Base-by-base conservation (phyloP, 2,888 invertebrate genomes). In the Pherbina coryleti region DNA sequence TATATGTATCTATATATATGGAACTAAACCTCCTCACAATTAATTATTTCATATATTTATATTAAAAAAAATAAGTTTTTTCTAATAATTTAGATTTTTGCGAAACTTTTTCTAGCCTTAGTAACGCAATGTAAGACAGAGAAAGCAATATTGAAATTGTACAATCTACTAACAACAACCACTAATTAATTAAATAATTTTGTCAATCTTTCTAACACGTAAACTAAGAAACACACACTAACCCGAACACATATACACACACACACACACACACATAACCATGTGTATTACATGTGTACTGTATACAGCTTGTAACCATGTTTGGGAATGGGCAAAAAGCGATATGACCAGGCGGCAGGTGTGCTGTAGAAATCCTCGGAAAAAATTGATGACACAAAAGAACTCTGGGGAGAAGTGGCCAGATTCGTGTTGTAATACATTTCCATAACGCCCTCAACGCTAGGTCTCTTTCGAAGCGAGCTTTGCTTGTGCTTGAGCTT, bases 281-380 rank as follows among this genome's bases (percentile, higher is more conserved):
- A 64, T 51, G 37, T 64, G 64, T 34, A 72, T 9, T 34, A 75
- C 53, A 53, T 31, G n/a, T 31, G 37, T 55, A 64, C 34, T 72
- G 19, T 49, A 69, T 55, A 22, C 75, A 53, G n/a, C 71, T 77
- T 75, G 82, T 84, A 84, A 88, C 87, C 83, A 87, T 86, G 85
- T 88, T 87, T 92, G 92, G 93, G 93, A 93, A 93, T 93, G 93
- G 93, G 93, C 92, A 92, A 92, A 86, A 92, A 92, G 93, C 93
- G 92, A 93, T 92, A 92, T 92, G 92, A 92, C 92, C 93, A 93
- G 91, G 91, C 92, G 92, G 92, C 91, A 92, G 92, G 89, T 90
- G 90, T 90, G 90, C 89, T 90, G 89, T 90, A 90, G 90, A 90
- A 90, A 88, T 90, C 90, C 90, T 90, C 90, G 90, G 82, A 88